phyloP scores from a whole-genome alignment of 2,888 invertebrate species.

The Clitarchus hookeri region DNA sequence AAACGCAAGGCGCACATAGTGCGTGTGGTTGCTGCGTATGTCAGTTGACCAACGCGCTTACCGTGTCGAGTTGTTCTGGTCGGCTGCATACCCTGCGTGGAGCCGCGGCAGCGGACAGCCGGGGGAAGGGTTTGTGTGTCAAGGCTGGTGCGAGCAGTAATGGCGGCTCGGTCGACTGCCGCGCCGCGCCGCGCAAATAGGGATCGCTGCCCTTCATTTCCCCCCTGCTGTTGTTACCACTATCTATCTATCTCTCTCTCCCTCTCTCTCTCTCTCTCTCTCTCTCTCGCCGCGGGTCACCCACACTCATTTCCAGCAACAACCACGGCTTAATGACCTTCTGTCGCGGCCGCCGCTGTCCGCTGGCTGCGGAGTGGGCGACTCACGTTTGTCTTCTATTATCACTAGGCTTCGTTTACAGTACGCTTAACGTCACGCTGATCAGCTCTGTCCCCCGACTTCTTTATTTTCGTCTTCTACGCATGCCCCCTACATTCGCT shows the following conservation, averaged over 20 bases:
- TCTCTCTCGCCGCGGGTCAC: not conserved
- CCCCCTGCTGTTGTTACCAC: not conserved
- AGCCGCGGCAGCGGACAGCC: not conserved
- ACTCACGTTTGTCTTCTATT: not conserved
- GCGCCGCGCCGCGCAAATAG: not conserved
- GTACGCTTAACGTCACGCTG: too few species aligned
- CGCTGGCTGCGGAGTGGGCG: not conserved
- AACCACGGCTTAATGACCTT: not conserved
- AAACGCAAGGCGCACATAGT: too few species aligned
- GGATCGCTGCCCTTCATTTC: not conserved
- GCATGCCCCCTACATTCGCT: too few species aligned
- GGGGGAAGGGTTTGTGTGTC: not conserved
- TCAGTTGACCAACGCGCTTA: too few species aligned
- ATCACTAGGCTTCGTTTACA: not conserved
- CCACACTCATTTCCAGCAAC: conserved; percentile 1
- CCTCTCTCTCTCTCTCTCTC: too few species aligned
- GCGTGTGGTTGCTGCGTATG: too few species aligned
- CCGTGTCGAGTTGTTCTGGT: too few species aligned
- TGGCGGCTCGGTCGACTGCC: not conserved
- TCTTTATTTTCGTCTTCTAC: too few species aligned
- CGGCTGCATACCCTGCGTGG: not conserved
- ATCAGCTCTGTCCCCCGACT: too few species aligned
- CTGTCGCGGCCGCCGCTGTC: too few species aligned
- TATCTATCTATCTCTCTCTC: too few species aligned
- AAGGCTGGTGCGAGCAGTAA: not conserved